Evolutionary conservation across 2,888 invertebrate genomes (phyloP), one percentile per base, ranked within the genome.

Genomic region (Branchipolynoe longqiensis): DNA sequence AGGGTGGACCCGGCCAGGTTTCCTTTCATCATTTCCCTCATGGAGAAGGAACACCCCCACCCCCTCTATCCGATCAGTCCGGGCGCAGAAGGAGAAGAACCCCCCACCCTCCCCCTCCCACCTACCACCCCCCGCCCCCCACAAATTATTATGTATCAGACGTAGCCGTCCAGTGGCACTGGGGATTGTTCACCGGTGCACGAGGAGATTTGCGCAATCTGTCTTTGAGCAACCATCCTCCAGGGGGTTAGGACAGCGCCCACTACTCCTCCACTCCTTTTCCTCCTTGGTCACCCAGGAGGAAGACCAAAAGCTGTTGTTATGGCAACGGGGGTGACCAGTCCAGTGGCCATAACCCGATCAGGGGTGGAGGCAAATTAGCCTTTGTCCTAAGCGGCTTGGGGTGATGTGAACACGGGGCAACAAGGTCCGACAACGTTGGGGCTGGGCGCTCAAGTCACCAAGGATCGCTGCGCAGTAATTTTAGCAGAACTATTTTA

Each of bases 121-220:
- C 38, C 62, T 31, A 31, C 6, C 25, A 25, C 33, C 48, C 18
- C 48, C n/a, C 54, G 28, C 48, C 28, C 25, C 4, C 78, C 78
- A 78, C 78, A 78, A 78, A 78, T 78, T 78, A 78, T 78, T 78
- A 78, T 78, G 78, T 78, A 78, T 78, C 78, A 48, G 78, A 48
- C 78, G 54, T 48, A 48, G 78, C 48, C 48, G 54, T 25, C 78
- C 2, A 48, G 48, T 48, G 12, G 78, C 54, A 31, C 78, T 48
- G 78, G 78, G 78, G 78, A 78, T 78, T 78, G 78, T 78, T 78
- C 28, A 48, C 48, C 28, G 40, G 18, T 25, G 28, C 78, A 78
- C 48, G 33, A 78, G 78, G 28, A 78, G 78, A 78, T 78, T 48
- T 78, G 48, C 31, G 78, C 78, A 41, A 78, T 78, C 78, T 78